phyloP scores from a whole-genome alignment of 2,888 invertebrate species.

The Blastobasis adustella region DNA sequence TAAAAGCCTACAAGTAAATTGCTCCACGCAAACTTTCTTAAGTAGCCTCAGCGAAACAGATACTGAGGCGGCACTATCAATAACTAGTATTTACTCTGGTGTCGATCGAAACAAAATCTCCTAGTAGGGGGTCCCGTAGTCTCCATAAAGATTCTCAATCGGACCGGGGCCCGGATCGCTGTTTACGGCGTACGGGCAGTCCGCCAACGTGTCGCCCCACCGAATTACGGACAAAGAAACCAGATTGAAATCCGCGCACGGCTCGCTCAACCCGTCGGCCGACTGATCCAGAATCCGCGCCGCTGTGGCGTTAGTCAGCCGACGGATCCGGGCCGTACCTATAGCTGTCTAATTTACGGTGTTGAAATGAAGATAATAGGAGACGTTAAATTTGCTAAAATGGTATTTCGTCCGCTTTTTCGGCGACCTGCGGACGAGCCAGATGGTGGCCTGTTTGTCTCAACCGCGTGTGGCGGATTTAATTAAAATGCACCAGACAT shows the following conservation, averaged over 20 bases:
- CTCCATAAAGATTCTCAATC: conserved; percentile 29
- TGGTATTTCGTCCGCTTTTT: conserved; percentile 25
- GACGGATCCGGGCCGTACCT: conserved; percentile 38
- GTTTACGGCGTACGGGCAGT: conserved; percentile 29
- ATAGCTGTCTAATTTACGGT: conserved; percentile 65
- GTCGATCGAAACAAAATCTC: not conserved
- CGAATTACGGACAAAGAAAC: conserved; percentile 61
- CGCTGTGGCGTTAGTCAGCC: conserved; percentile 30
- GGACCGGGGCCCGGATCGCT: conserved; percentile 40
- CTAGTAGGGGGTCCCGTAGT: not conserved
- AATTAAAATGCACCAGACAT: too few species aligned
- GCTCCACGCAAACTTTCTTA: too few species aligned
- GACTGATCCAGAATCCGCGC: conserved; percentile 14
- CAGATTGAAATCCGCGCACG: conserved; percentile 49
- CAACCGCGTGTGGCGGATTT: too few species aligned
- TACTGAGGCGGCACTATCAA: too few species aligned
- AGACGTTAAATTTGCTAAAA: conserved; percentile 59
- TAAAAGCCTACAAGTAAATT: too few species aligned
- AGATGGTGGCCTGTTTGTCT: too few species aligned
- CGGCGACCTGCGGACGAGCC: too few species aligned
- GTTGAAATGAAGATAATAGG: conserved; percentile 64
- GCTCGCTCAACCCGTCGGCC: conserved; percentile 25
- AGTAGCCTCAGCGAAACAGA: too few species aligned
- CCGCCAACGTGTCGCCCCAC: conserved; percentile 31
- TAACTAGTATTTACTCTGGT: not conserved